Conservation (phyloP, 1,140 invertebrate species). For the Aphaenogaster ashmeadi region DNA sequence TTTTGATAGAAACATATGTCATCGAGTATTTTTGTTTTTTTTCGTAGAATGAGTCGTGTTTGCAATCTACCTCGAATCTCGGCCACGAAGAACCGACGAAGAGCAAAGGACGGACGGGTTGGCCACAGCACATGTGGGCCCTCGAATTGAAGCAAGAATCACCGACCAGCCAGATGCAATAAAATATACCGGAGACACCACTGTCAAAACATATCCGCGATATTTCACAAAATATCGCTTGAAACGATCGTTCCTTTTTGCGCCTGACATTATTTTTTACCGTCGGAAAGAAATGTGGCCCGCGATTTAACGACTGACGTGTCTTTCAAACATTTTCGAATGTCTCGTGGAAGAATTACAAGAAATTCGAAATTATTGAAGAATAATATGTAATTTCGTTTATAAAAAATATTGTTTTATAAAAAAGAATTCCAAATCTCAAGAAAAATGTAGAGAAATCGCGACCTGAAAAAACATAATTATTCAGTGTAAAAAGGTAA, state of each 20-base stretch:
- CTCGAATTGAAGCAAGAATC: constrained; percentile 94
- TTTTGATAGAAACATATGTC: constrained; percentile 31
- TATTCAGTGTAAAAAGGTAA: constrained; percentile 6
- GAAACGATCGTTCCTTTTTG: constrained; percentile 50
- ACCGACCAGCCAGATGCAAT: constrained; percentile 78
- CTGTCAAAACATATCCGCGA: constrained; percentile 62
- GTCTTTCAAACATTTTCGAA: constrained; percentile 6
- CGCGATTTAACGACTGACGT: neutral
- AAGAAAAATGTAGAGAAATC: neutral
- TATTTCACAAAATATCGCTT: constrained; percentile 57
- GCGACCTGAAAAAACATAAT: neutral
- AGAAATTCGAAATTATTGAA: neutral
- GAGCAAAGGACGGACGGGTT: constrained; percentile 95
- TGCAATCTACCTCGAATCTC: constrained; percentile 73
- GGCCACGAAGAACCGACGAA: constrained; percentile 85
- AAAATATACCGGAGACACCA: constrained; percentile 54
- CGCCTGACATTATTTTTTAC: constrained; percentile 14
- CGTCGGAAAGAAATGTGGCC: neutral
- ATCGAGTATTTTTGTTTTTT: constrained; percentile 34
- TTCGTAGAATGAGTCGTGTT: constrained; percentile 83
- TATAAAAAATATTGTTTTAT: constrained; percentile 2
- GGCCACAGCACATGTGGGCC: constrained; percentile 98
- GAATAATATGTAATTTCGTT: neutral
- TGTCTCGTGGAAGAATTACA: neutral
- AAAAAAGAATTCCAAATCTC: neutral